These are phyloP conservation scores for Lophochroa leadbeateri DNA, from an alignment of 2,113 vertebrate species.

Conservation along the genomic window DNA sequence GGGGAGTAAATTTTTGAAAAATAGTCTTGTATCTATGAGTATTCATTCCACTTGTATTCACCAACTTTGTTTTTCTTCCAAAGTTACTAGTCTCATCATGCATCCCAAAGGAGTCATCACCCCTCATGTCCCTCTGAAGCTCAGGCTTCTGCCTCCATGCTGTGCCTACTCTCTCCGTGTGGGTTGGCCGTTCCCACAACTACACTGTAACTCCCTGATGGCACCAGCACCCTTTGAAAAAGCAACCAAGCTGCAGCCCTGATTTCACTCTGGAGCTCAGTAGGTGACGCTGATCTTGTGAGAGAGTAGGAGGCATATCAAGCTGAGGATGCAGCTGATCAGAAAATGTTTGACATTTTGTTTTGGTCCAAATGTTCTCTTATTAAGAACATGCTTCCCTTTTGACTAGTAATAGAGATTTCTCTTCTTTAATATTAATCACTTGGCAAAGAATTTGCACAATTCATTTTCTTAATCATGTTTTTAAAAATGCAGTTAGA, in stretches of 20 bases:
- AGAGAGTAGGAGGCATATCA: constrained; percentile 58
- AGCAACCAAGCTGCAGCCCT: not conserved
- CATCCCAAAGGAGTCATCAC: not conserved
- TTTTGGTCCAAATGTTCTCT: constrained; percentile 59
- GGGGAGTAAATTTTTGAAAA: not conserved
- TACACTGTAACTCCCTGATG: accelerated
- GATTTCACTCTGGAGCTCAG: not conserved
- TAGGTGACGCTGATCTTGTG: not conserved
- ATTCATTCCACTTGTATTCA: not conserved
- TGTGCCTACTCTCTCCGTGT: not conserved
- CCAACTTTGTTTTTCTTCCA: not conserved
- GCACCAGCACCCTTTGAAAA: not conserved
- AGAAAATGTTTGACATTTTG: constrained; percentile 58
- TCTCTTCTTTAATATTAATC: constrained; percentile 42
- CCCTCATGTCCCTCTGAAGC: not conserved
- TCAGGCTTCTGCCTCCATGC: not conserved
- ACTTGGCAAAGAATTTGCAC: not conserved
- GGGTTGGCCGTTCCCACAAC: not conserved
- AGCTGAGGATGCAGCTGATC: constrained; percentile 64
- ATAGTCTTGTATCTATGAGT: not conserved
- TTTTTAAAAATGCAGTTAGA: not conserved
- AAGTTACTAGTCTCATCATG: not conserved
- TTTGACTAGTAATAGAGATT: constrained; percentile 25
- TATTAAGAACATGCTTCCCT: constrained; percentile 42
- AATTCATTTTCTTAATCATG: not conserved